Base-by-base conservation (phyloP, 2,797 vertebrate species). In the Psittacula echo region DNA sequence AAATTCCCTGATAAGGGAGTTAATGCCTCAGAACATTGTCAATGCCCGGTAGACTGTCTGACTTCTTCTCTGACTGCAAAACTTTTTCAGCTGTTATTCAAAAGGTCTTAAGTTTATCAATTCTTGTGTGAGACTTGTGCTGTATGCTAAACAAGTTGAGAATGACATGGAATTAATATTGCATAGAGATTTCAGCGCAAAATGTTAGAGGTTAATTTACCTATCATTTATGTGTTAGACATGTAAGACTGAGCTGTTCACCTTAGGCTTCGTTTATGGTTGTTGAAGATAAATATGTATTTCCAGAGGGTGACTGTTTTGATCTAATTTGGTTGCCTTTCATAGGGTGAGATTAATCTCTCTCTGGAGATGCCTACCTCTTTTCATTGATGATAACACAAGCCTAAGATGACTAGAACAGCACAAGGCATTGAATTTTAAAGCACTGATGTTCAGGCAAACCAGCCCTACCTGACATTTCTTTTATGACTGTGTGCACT, bases 271-370 rank as follows among this genome's bases (percentile, higher is more conserved):
- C 83, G 84, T 94, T 88, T 94, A 84, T 84, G 86, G 65, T 78
- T 81, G 83, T 75, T 90, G 85, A 83, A 96, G 92, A 93, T 81
- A 95, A 93, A 93, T 88, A 94, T 23, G 44, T 48, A 75, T 70
- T 96, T 96, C 80, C 83, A 94, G 76, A 93, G 86, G 67, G 66
- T 90, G 73, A 84, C 73, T 84, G 48, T 77, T 94, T 96, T 95
- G 92, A 95, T 95, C 61, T 94, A 86, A 91, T 88, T 95, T 91
- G 32, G 66, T 86, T 94, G 29, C 51, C 45, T 80, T 96, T 93
- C 76, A 86, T 32, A 88, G 30, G n/a, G 27, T 61, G 53, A 90
- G 85, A 84, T 90, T 93, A 95, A 90, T 90, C 56, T 87, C 56
- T 96, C 87, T 88, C 79, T 91, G 51, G 90, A 95, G 83, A 56